Percentiles rank a stretch among this genome's conserved stretches.
These are phyloP conservation scores for Cricetomys ansorgei DNA, from an alignment of 2,113 vertebrate genomes.

Conservation along the genomic window DNA sequence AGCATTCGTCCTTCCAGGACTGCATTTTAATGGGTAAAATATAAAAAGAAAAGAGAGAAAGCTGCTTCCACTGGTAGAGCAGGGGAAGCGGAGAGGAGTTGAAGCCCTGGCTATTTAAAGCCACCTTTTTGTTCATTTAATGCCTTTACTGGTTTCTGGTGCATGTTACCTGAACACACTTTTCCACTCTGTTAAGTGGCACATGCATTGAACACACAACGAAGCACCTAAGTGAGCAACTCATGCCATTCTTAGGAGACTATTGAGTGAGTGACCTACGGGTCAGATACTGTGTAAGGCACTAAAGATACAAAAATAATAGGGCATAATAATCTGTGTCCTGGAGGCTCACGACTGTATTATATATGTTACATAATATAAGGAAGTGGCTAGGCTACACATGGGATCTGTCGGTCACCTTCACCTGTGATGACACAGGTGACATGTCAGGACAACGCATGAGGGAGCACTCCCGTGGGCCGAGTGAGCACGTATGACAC, in stretches of 20 bases:
- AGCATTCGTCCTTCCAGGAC: not conserved
- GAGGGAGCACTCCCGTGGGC: not conserved
- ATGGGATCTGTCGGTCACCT: not conserved
- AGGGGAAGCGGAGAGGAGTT: not conserved
- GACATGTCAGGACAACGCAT: no score
- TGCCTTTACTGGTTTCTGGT: not conserved
- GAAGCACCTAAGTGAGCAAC: not conserved
- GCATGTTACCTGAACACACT: not conserved
- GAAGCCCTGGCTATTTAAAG: not conserved
- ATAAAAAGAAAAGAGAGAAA: slow-evolving; percentile 22
- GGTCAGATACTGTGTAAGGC: not conserved
- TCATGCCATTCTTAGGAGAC: not conserved
- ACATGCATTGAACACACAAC: not conserved
- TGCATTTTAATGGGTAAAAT: slow-evolving; percentile 38
- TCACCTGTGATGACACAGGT: not conserved
- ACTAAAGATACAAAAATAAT: not conserved
- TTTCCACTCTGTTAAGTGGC: not conserved
- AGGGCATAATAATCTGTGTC: not conserved
- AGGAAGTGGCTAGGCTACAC: not conserved
- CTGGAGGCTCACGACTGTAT: not conserved
- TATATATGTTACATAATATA: not conserved
- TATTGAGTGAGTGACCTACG: not conserved
- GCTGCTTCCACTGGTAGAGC: not conserved
- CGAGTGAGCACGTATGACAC: not conserved
- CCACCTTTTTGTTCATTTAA: not conserved